Evolutionary conservation across 2,888 invertebrate genomes (phyloP), one percentile per base, ranked within the genome.

Genomic region (Cristatella mucedo): DNA sequence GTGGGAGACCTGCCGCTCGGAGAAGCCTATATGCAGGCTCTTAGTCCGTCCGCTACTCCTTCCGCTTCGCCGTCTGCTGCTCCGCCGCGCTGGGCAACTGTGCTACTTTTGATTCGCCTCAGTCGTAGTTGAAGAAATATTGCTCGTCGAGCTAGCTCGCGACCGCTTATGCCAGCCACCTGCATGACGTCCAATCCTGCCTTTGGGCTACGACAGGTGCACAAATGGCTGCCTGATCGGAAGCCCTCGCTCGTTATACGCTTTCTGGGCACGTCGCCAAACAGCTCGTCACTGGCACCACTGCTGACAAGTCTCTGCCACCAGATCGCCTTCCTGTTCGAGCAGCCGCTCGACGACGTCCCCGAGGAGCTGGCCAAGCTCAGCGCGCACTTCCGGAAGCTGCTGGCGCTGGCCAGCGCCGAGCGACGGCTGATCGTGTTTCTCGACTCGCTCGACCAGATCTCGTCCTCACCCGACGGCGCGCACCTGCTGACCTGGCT

Each of bases 401-500:
- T 95, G 33, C 68, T 93, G 43, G 80, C 82, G 5, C 42, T 46
- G 30, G 59, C 57, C 13, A 54, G 56, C 5, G 47, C 47, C 11
- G 54, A 56, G 13, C 85, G 52, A 44, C 91, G 93, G 0, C 69
- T 95, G 32, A 73, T 89, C 0, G 71, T 97, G 31, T 89, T 87
- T 62, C 68, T 97, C 54, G 95, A 97, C 66, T 91, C 91, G 0
- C 83, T 97, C 1, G 95, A 97, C 69, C 91, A 95, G 65, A 71
- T 97, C 36, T 91, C 89, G 4, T 29, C 36, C 22, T 86, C 85
- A 0, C 80, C 85, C 0, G 86, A 87, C 51, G 85, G 85, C 54
- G 83, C 87, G 20, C 91, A 89, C 55, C 86, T 89, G 66, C 78
- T 95, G 22, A 84, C 91, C 0, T 95, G 93, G 93, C 69, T 95